Evolutionary conservation across 2,797 vertebrate genomes (phyloP).

Genomic region (Ara ararauna): DNA sequence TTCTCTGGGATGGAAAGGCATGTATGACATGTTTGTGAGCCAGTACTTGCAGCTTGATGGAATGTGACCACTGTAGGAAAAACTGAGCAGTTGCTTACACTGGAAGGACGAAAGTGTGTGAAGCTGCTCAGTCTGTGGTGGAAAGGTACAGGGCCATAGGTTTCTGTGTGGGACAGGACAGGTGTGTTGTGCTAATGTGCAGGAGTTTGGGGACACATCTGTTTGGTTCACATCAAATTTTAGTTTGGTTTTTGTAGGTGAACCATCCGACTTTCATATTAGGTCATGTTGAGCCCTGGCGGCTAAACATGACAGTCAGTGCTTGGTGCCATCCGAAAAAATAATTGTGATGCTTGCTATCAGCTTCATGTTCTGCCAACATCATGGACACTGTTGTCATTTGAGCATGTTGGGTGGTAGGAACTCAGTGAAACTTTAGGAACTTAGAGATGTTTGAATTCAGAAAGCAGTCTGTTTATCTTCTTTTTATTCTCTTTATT

Average conservation of each 20-base stretch:
- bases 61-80: neutral
- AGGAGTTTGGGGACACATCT: neutral
- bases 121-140: neutral
- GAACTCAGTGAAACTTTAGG: neutral
- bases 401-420: neutral
- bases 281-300: neutral
- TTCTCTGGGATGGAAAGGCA: neutral
- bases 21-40: neutral
- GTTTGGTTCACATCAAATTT: neutral
- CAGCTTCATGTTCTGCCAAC: neutral
- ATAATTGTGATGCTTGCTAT: neutral
- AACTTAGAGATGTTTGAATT: neutral
- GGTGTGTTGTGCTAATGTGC: neutral
- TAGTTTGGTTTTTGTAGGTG: neutral
- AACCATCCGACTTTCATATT: neutral
- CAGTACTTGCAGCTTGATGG: neutral
- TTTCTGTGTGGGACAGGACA: neutral
- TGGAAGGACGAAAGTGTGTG: rapidly evolving
- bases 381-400: neutral
- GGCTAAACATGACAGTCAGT: neutral
- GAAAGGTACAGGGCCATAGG: neutral
- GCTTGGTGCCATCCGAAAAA: neutral
- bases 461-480: slow-evolving; percentile 38
- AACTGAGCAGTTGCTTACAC: neutral
- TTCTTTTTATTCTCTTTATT: slow-evolving; percentile 12